Conservation (phyloP, 23 tunicate genomes). For the Botrylloides violaceus region DNA sequence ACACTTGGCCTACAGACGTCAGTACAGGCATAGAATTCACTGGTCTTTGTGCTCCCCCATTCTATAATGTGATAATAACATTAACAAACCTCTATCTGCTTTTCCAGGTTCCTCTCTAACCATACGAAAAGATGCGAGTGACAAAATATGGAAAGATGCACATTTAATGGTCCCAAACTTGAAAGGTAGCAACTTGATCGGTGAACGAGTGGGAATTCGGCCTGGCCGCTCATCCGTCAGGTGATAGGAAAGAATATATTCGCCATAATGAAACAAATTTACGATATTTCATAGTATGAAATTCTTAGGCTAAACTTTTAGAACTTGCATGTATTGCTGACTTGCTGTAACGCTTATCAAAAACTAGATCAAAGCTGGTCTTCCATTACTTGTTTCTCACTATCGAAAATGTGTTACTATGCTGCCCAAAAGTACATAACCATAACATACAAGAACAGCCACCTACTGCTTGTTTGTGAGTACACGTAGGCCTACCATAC, state of each 20-base stretch:
- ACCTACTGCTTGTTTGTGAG: too few species aligned
- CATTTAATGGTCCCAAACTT: constrained; percentile 55
- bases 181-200: constrained; percentile 39
- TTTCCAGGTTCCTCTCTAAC: neutral
- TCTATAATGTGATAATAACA: too few species aligned
- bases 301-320: too few species aligned
- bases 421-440: neutral
- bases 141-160: constrained; percentile 46
- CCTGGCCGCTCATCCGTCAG: constrained; percentile 42
- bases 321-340: too few species aligned
- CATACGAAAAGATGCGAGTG: neutral
- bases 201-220: constrained; percentile 50
- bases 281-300: too few species aligned
- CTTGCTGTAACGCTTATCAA: too few species aligned
- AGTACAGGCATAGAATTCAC: too few species aligned
- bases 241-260: neutral
- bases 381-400: neutral
- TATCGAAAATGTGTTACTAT: neutral
- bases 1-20: too few species aligned
- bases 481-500: too few species aligned
- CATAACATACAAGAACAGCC: too few species aligned
- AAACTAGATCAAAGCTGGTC: neutral
- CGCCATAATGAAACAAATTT: too few species aligned
- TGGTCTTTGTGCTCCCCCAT: too few species aligned
- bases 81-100: neutral